These are phyloP conservation scores for Tinamus major DNA, from an alignment of 2,797 vertebrate genomes.

Conservation along the genomic window DNA sequence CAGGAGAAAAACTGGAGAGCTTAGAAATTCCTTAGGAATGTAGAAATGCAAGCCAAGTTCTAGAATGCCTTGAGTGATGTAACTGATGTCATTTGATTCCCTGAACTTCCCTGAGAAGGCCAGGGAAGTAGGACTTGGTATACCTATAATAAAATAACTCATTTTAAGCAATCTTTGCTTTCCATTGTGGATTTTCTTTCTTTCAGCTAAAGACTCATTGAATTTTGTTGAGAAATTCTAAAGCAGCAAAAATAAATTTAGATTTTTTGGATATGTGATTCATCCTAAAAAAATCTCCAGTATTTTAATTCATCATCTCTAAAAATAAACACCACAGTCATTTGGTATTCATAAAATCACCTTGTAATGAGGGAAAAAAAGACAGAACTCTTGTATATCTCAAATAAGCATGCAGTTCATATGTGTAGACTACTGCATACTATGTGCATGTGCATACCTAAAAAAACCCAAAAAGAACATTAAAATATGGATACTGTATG, in stretches of 20 bases:
- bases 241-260: not conserved
- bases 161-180: not conserved
- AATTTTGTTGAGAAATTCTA: not conserved
- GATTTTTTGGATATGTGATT: not conserved
- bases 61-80: not conserved
- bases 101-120: not conserved
- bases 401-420: not conserved
- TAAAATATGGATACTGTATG: not conserved
- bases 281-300: not conserved
- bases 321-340: not conserved
- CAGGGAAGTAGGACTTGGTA: not conserved
- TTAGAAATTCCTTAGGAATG: conserved; percentile 12
- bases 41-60: not conserved
- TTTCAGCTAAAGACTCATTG: not conserved
- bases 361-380: not conserved
- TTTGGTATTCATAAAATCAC: not conserved
- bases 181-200: not conserved
- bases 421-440: not conserved
- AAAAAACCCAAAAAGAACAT: not conserved
- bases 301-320: not conserved
- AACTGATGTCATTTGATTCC: conserved; percentile 3
- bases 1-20: conserved; percentile 7
- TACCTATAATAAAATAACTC: not conserved
- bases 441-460: not conserved
- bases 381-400: not conserved